phyloP scores from a whole-genome alignment of 2,888 invertebrate genomes.

The Nephrocerus scutellatus region DNA sequence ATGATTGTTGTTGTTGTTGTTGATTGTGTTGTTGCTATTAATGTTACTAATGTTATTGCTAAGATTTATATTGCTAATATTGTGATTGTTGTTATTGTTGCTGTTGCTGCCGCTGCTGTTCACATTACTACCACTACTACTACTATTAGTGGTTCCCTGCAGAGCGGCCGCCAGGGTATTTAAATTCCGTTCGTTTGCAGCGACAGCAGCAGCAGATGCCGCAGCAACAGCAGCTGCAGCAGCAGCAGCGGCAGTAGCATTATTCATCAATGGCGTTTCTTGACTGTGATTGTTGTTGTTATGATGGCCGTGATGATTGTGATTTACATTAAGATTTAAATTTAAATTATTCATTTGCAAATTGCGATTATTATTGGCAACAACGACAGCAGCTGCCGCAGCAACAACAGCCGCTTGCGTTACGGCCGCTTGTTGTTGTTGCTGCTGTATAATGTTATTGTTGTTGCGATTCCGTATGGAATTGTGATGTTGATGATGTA shows the following conservation, averaged over 20 bases:
- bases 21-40: conserved; percentile 19
- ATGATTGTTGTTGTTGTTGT: conserved; percentile 22
- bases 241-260: too few species aligned
- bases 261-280: too few species aligned
- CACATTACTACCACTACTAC: conserved; percentile 31
- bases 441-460: conserved; percentile 32
- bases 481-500: conserved; percentile 42
- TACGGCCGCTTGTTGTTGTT: conserved; percentile 31
- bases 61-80: conserved; percentile 25
- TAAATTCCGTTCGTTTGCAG: conserved; percentile 13
- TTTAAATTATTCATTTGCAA: conserved; percentile 42
- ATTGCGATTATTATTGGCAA: conserved; percentile 33
- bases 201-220: conserved; percentile 22
- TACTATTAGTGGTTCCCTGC: conserved; percentile 24
- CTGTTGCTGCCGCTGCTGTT: conserved; percentile 53
- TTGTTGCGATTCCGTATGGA: conserved; percentile 43
- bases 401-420: conserved; percentile 35
- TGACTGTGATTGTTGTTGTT: conserved; percentile 40
- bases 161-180: conserved; percentile 9
- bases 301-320: conserved; percentile 29
- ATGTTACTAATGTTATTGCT: conserved; percentile 19
- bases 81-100: conserved; percentile 51
- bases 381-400: conserved; percentile 40
- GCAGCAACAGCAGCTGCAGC: too few species aligned
- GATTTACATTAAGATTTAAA: conserved; percentile 33